Evolutionary conservation across 2,797 vertebrate genomes (phyloP).

Genomic region (Sebastes nivosus): DNA sequence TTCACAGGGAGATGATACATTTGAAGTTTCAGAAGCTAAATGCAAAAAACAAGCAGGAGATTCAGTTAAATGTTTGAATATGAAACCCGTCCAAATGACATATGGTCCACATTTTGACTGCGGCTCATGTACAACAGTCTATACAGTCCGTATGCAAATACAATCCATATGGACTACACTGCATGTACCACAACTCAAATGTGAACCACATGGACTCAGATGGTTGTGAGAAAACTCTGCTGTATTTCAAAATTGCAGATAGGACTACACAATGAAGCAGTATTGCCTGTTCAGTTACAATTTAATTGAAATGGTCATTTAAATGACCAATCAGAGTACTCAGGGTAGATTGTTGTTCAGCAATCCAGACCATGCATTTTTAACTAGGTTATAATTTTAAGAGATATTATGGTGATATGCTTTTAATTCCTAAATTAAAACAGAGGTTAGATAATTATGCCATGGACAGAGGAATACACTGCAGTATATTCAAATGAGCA

Average conservation of each 20-base stretch:
- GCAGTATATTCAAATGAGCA: constrained; percentile 30
- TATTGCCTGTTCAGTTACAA: background rate
- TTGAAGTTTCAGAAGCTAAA: background rate
- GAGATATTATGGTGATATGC: background rate
- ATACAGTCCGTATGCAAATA: background rate
- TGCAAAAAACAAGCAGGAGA: background rate
- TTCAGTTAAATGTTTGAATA: background rate
- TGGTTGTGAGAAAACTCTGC: background rate
- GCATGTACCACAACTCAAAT: background rate
- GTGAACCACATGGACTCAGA: background rate
- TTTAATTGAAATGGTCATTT: constrained; percentile 3
- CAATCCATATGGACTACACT: background rate
- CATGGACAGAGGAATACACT: background rate
- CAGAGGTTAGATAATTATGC: background rate
- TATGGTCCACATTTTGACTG: background rate
- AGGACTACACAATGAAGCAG: background rate
- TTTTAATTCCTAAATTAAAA: constrained; percentile 15
- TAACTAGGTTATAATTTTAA: background rate
- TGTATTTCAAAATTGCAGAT: background rate
- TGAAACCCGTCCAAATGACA: background rate
- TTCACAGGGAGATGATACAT: background rate
- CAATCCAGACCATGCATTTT: background rate
- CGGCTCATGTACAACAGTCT: background rate
- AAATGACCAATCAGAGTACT: background rate
- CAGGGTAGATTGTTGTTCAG: background rate